Base-by-base conservation (phyloP, 2,797 vertebrate genomes). In the Melopsittacus undulatus region DNA sequence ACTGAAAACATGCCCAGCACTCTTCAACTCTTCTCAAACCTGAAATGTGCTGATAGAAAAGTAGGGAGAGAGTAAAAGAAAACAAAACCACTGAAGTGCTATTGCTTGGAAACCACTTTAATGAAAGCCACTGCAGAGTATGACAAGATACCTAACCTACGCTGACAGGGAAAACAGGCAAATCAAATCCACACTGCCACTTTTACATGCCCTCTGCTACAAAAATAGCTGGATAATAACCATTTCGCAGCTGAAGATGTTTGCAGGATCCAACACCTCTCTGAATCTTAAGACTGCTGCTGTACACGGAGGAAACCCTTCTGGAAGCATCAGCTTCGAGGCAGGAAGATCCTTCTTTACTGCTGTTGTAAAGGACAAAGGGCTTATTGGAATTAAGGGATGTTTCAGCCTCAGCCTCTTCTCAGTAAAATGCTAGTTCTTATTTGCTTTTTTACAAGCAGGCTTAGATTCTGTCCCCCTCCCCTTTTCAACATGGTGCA, bases 71-170 rank as follows among this genome's bases (percentile, higher is more conserved):
- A 69, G 78, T 61, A 69, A 83, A 94, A 94, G 70, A 80, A 96
- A 95, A 87, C 81, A 95, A 93, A 95, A 56, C 32, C 90, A 90
- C 76, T 87, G 81, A 95, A 90, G 94, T 91, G 83, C 79, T 95
- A 94, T 88, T 91, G 94, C 93, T 96, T 93, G 84, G 94, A 94
- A 95, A 96, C 91, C 91, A 95, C 89, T 91, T 91, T 96, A 94
- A 96, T 85, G 90, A 96, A 97, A 95, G 90, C 68, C 86, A 66
- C 89, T 3, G 43, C 74, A 29, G 85, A 91, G 38, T 36, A 67
- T 75, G 76, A 86, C 86, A 92, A 94, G 90, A 94, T 77, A 87
- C 70, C 88, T 78, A 93, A 91, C 85, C 86, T 91, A 78, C 19
- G 15, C 77, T 92, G 92, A 91, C 82, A 93, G 46, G 74, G 87